Base-by-base conservation (phyloP, 2,113 vertebrate genomes). In the Gymnogyps californianus region DNA sequence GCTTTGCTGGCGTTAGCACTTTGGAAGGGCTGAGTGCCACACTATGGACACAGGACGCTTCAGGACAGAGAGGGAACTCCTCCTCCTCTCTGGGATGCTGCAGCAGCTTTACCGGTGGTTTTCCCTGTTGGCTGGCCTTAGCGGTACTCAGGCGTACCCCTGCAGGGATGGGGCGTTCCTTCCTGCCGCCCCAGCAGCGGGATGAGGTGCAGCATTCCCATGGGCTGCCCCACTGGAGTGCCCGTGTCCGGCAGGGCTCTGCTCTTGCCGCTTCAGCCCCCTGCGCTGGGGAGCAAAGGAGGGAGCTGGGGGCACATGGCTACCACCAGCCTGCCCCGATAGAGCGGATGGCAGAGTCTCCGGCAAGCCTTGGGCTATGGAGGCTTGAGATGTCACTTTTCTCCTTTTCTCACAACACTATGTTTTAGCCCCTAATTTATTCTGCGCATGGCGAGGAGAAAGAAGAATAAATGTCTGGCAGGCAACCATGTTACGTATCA, bases 331-430 rank as follows among this genome's bases (percentile, higher is more conserved):
- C 34, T 44, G 51, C 16, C 46, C 29, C 34, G 11, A 29, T 28
- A 55, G 0, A 0, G 32, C 13, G 7, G 55, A 15, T 15, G 1
- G 4, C 14, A 16, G n/a, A 57, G 4, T 5, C 5, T 78, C 26
- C 31, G 47, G 19, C 0, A 5, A 82, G 34, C 24, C 59, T 78
- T 77, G 40, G 36, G 57, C 7, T 72, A 42, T 9, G 5, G 57
- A 24, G 29, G 12, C n/a, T 40, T 61, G 25, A 77, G 14, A 9
- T 3, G 10, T 61, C 2, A 1, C 26, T 84, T 87, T 78, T 61
- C 25, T 64, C 42, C n/a, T 75, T 92, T 24, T 52, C 28, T 76
- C 24, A 12, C 13, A 40, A 44, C 26, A 25, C 44, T 34, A 28
- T 34, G 13, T 8, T 78, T 91, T 78, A 89, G 40, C 2, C 8